Evolutionary conservation across 2,888 invertebrate genomes (phyloP), one percentile per base, ranked within the genome.

Genomic region (Eumerus sabulonum): DNA sequence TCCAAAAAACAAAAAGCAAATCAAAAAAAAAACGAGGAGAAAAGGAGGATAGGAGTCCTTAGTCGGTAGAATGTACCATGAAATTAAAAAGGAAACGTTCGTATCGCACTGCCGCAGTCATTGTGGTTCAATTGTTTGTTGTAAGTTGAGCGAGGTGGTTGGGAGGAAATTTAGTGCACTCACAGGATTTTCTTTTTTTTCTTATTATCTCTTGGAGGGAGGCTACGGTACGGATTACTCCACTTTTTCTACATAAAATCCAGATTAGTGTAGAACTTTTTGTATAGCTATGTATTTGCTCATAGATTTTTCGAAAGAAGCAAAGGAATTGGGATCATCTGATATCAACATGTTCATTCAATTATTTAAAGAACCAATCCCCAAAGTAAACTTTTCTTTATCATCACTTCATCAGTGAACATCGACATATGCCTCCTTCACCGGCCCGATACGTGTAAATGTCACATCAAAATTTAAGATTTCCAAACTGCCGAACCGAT

Each of bases 71-170:
- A 27, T 27, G 14, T 17, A 13, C 9, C 17, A 17, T 36, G 13
- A 57, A 50, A n/a, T 50, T 27, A 47, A 54, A 54, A 44, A 54
- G 27, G 27, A 27, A 27, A 27, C 45, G 42, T 59, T n/a, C 9
- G 44, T 44, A 44, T 45, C 17, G 27, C 27, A 59, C 42, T 42
- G 35, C 27, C 18, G 36, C 42, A 59, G 50, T 67, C 50, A 35
- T 18, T 68, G 59, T 45, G 19, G 59, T 45, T 45, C 59, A 53
- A 60, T 45, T 54, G 68, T 54, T 70, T 51, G 40, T 16, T 16
- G 36, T 40, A 60, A 70, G 40, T 68, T 60, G 53, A 60, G 9
- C 1, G 47, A 51, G 51, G 16, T 4, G 45, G 45, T 53, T 60
- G 16, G 54, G 62, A 27, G 48, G 12, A 36, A 53, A 40, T 27